Evolutionary conservation across 92 coral and sea anemone genomes (phyloP).

Genomic region (Epizoanthus illoricatus): DNA sequence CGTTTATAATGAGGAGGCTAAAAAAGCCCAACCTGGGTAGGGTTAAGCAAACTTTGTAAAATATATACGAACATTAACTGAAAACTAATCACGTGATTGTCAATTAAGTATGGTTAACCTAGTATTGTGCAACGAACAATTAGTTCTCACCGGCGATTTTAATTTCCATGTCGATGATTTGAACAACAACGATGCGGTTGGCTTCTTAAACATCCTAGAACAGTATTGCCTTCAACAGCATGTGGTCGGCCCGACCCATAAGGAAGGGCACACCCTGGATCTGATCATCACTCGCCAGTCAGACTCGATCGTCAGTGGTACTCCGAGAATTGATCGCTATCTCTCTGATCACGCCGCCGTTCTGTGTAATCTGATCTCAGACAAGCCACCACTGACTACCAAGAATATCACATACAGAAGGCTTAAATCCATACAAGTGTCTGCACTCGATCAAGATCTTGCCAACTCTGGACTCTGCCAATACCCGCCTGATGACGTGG

Average conservation of each 20-base stretch:
- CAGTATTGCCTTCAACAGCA: conserved; percentile 22
- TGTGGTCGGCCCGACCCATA: conserved; percentile 33
- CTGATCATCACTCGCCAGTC: conserved; percentile 40
- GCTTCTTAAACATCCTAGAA: not conserved
- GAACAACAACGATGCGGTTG: not conserved
- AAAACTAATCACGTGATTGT: not conserved
- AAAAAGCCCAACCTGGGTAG: not conserved
- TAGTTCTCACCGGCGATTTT: not conserved
- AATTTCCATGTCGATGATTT: too few relatives aligned
- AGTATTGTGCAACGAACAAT: not conserved
- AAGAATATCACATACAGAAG: conserved; percentile 25
- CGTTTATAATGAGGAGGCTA: too few relatives aligned
- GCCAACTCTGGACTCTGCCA: conserved; percentile 8
- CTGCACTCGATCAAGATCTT: conserved; percentile 14
- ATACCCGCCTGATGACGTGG: conserved; percentile 11
- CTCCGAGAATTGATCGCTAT: conserved; percentile 23
- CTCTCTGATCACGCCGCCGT: conserved; percentile 29
- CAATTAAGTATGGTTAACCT: too few relatives aligned
- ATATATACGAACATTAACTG: not conserved
- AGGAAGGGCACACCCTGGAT: conserved; percentile 24
- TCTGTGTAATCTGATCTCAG: conserved; percentile 15
- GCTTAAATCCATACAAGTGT: conserved; percentile 17
- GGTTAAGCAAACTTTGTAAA: not conserved
- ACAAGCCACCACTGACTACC: conserved; percentile 31
- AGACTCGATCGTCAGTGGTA: not conserved